These are phyloP conservation scores for Eutolmus rufibarbis DNA, from an alignment of 2,888 invertebrate species.

Conservation along the genomic window DNA sequence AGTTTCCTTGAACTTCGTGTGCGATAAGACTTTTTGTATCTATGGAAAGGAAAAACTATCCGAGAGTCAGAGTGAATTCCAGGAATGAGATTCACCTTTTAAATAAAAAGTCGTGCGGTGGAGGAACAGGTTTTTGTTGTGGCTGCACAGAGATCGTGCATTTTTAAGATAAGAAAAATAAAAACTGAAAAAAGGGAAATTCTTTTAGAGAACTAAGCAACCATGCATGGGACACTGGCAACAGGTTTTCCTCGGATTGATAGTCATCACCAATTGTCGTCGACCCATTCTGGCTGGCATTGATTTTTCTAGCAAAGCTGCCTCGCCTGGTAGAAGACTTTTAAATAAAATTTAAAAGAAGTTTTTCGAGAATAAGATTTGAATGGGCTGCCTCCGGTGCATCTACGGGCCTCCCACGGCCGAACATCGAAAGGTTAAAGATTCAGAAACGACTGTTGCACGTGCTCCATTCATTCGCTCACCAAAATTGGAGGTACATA, in stretches of 20 bases:
- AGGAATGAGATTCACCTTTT: neutral
- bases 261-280: conserved; percentile 4
- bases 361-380: neutral
- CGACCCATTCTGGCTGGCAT: conserved; percentile 6
- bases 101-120: neutral
- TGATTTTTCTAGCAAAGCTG: conserved; percentile 1
- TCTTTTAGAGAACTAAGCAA: neutral
- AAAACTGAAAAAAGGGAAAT: neutral
- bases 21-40: neutral
- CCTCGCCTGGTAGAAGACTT: neutral
- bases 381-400: neutral
- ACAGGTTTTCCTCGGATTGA: neutral
- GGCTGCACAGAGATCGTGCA: conserved; percentile 9
- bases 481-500: neutral
- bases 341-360: neutral
- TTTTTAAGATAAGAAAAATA: neutral
- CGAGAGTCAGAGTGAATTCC: neutral
- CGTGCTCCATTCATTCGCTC: neutral
- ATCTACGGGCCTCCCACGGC: neutral
- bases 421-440: neutral
- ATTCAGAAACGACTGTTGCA: neutral
- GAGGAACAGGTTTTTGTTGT: conserved; percentile 18
- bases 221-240: neutral
- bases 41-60: conserved; percentile 2
- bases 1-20: neutral